Evolutionary conservation across 2,888 invertebrate species (phyloP).

Genomic region (Timema cristinae): DNA sequence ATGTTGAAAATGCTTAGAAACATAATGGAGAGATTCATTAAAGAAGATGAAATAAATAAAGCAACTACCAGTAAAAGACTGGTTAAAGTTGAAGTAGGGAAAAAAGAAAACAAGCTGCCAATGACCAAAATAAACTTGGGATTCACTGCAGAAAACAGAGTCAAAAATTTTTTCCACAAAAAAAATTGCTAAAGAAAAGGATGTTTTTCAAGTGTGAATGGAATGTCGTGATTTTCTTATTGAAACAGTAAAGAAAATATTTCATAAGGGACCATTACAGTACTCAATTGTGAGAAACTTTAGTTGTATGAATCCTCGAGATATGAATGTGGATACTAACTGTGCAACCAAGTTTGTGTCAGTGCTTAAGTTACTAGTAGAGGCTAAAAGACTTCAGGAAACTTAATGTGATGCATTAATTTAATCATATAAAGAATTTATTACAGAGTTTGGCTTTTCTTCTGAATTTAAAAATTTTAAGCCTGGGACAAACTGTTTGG

Average conservation of each 20-base stretch:
- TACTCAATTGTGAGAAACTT: slow-evolving; percentile 6
- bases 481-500: no score
- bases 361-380: no score
- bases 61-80: background rate
- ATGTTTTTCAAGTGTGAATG: no score
- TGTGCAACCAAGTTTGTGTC: no score
- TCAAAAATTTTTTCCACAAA: slow-evolving; percentile 2
- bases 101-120: slow-evolving; percentile 3
- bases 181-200: background rate
- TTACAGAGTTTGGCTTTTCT: no score
- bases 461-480: no score
- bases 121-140: background rate
- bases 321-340: no score
- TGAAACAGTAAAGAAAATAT: slow-evolving; percentile 10
- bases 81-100: slow-evolving; percentile 1
- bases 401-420: no score
- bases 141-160: slow-evolving; percentile 2
- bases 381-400: no score
- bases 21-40: slow-evolving; percentile 6
- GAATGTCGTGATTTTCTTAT: slow-evolving; percentile 1
- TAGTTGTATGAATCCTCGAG: background rate
- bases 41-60: slow-evolving; percentile 4
- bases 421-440: no score
- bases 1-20: slow-evolving; percentile 1
- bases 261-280: background rate